Evolutionary conservation across 2,113 vertebrate genomes (phyloP).

Genomic region (Rousettus leschenaultii): DNA sequence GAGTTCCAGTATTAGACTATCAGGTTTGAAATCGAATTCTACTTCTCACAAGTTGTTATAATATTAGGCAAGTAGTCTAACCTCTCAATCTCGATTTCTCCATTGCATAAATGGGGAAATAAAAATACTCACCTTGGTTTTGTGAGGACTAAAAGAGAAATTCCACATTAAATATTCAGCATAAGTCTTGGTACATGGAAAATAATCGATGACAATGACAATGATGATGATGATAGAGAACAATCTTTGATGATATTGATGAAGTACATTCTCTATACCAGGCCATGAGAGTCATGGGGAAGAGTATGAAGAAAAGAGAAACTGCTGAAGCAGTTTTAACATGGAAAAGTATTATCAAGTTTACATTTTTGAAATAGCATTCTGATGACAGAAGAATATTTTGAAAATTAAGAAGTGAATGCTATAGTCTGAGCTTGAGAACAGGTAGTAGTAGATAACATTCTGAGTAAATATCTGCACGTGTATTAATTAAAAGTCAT

Average conservation of each 20-base stretch:
- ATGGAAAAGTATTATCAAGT: not conserved
- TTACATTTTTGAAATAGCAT: not conserved
- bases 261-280: not conserved
- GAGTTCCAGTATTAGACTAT: not conserved
- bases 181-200: not conserved
- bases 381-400: not conserved
- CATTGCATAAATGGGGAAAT: not conserved
- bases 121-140: not conserved
- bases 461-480: not conserved
- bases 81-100: not conserved
- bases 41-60: not conserved
- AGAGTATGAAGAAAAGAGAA: not conserved
- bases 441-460: not conserved
- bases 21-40: not conserved
- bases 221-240: not conserved
- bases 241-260: not conserved
- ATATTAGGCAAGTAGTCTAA: not conserved
- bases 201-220: not conserved
- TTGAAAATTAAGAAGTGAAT: not conserved
- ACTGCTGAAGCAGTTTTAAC: not conserved
- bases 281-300: not conserved
- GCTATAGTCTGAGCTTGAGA: not conserved
- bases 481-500: not conserved
- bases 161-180: not conserved
- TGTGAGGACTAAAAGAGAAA: not conserved